phyloP scores from a whole-genome alignment of 1,140 invertebrate genomes.

The Dendroctonus valens region DNA sequence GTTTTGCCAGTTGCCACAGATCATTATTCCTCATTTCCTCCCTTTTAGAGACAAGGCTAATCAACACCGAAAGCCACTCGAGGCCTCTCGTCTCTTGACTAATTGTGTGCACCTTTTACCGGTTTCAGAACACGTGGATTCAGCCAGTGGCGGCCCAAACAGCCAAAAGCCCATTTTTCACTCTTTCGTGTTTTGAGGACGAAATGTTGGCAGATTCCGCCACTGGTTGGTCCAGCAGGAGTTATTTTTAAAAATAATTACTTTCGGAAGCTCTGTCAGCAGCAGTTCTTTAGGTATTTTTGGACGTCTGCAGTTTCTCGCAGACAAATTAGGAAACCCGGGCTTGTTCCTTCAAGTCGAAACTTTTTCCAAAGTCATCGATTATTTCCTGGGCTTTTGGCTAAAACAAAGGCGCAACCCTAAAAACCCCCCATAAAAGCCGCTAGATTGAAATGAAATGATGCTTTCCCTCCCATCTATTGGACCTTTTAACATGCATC shows the following conservation, averaged over 20 bases:
- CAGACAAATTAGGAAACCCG: conserved; percentile 36
- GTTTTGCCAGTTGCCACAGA: conserved; percentile 5
- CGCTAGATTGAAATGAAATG: background rate
- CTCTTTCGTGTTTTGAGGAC: background rate
- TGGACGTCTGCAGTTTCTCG: conserved; percentile 24
- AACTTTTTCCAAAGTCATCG: conserved; percentile 8
- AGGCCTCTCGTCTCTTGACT: conserved; percentile 11
- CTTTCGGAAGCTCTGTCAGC: conserved; percentile 40
- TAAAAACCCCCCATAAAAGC: background rate
- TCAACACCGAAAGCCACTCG: conserved; percentile 32
- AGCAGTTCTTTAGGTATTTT: conserved; percentile 29
- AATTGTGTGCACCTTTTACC: conserved; percentile 28
- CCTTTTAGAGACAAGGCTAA: conserved; percentile 31
- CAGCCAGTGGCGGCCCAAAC: conserved; percentile 8
- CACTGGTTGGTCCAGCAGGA: background rate
- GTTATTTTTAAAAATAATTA: conserved; percentile 43
- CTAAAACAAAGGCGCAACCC: background rate
- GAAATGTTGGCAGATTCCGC: background rate
- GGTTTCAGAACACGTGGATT: conserved; percentile 7
- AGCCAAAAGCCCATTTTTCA: background rate
- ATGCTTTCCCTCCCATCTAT: background rate
- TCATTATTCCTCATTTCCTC: conserved; percentile 31
- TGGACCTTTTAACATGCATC: background rate
- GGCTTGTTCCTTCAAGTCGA: conserved; percentile 27
- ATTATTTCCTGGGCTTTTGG: background rate